Evolutionary conservation across 2,888 invertebrate genomes (phyloP).

Genomic region (Tryphoninae sp.): DNA sequence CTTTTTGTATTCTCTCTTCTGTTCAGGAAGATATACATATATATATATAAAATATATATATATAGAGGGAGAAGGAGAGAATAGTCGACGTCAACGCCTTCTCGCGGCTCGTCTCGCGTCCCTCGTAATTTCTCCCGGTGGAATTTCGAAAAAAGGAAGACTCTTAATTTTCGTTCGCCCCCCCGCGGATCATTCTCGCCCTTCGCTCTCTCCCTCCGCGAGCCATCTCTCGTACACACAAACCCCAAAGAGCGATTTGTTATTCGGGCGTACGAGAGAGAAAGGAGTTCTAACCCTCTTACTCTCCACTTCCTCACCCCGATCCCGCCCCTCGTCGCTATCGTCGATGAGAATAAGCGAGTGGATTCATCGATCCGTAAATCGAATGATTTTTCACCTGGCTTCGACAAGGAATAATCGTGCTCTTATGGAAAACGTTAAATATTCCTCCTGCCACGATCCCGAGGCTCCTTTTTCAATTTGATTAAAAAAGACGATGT

Average conservation of each 20-base stretch:
- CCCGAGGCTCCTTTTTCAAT: constrained; percentile 56
- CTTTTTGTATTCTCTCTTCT: constrained; percentile 46
- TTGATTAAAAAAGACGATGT: constrained; percentile 47
- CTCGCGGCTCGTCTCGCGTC: constrained; percentile 46
- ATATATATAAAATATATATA: background rate
- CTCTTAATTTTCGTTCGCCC: constrained; percentile 63
- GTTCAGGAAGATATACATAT: constrained; percentile 30
- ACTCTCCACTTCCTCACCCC: no score
- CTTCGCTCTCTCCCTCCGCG: constrained; percentile 27
- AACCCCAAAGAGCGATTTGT: constrained; percentile 25
- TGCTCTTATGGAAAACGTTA: constrained; percentile 48
- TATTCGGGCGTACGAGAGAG: constrained; percentile 31
- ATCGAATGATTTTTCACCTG: constrained; percentile 68
- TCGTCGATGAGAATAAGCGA: constrained; percentile 54
- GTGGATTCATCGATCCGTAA: constrained; percentile 64
- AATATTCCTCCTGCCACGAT: constrained; percentile 31
- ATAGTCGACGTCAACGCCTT: constrained; percentile 63
- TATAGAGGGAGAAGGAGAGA: constrained; percentile 22
- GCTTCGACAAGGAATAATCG: constrained; percentile 64
- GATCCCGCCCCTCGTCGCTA: background rate
- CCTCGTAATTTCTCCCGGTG: constrained; percentile 25
- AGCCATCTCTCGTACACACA: constrained; percentile 11
- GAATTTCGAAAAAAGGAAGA: constrained; percentile 61
- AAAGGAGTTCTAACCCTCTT: constrained; percentile 15
- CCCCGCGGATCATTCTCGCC: constrained; percentile 59